Conservation (phyloP, 2,797 vertebrate genomes). For the Cryptoblepharus egeriae region DNA sequence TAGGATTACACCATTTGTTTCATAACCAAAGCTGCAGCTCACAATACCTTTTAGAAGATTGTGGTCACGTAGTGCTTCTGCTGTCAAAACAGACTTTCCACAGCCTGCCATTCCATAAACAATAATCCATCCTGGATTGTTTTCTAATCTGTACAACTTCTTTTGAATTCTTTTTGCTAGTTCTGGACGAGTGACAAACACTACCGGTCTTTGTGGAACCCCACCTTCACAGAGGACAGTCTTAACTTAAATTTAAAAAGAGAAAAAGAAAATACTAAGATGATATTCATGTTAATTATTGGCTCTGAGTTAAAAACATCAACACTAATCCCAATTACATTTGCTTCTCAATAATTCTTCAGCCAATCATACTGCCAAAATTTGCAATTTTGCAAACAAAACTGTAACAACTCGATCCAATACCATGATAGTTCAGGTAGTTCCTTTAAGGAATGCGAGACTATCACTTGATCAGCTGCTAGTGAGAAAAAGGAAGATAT, state of each 20-base stretch:
- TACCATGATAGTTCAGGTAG: neutral
- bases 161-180: conserved; percentile 84
- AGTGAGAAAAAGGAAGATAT: too few relatives aligned
- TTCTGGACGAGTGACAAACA: conserved; percentile 89
- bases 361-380: neutral
- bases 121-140: conserved; percentile 89
- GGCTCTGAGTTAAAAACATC: neutral
- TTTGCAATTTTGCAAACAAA: neutral
- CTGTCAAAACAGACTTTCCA: conserved; percentile 95
- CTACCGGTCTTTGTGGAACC: conserved; percentile 93
- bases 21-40: neutral
- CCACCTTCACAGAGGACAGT: conserved; percentile 89
- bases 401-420: neutral
- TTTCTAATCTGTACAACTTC: conserved; percentile 82
- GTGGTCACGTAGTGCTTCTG: conserved; percentile 91
- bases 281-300: neutral
- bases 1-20: too few relatives aligned
- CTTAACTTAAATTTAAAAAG: conserved; percentile 77
- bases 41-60: conserved; percentile 84
- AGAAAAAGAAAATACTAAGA: conserved; percentile 9
- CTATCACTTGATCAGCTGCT: neutral
- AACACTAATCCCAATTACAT: too few relatives aligned
- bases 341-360: neutral
- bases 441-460: neutral
- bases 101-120: conserved; percentile 98